phyloP scores from a whole-genome alignment of 1,140 invertebrate genomes.

The Zaprionus kolodkinae region DNA sequence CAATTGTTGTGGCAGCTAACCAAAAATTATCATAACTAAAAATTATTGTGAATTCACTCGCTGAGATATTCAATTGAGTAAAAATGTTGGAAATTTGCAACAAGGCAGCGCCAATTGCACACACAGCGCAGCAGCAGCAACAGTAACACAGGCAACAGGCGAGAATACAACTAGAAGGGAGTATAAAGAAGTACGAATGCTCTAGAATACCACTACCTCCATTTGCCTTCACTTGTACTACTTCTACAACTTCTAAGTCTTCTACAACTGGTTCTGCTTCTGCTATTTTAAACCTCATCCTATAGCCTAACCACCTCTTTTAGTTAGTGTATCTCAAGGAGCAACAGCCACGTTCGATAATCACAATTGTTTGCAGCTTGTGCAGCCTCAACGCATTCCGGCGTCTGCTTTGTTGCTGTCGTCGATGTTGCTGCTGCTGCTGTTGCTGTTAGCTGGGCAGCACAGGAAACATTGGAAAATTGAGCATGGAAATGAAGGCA shows the following conservation, averaged over 20 bases:
- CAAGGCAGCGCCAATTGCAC: conserved; percentile 72
- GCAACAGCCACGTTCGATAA: conserved; percentile 67
- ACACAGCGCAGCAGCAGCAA: conserved; percentile 24
- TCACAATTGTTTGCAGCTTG: conserved; percentile 82
- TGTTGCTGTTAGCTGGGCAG: conserved; percentile 37
- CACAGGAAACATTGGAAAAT: conserved; percentile 82
- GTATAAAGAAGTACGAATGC: not conserved
- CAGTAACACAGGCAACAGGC: conserved; percentile 19
- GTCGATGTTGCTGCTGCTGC: conserved; percentile 43
- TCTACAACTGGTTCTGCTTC: no score
- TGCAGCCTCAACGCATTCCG: conserved; percentile 72
- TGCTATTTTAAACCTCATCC: not conserved
- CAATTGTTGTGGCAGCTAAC: conserved; percentile 60
- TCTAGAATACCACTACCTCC: not conserved
- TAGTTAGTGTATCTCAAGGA: conserved; percentile 33
- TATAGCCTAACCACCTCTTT: not conserved
- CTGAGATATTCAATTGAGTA: conserved; percentile 62
- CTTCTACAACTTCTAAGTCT: no score
- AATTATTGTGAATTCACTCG: conserved; percentile 59
- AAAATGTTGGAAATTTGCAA: conserved; percentile 79
- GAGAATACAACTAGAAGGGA: conserved; percentile 56
- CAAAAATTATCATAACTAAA: conserved; percentile 78
- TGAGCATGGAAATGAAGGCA: conserved; percentile 77
- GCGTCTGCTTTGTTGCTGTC: conserved; percentile 51
- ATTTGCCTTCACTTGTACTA: no score